Percentiles rank a stretch among this genome's conserved stretches.
Evolutionary conservation across 2,113 vertebrate species (phyloP).

Genomic region (Donacobius atricapilla): DNA sequence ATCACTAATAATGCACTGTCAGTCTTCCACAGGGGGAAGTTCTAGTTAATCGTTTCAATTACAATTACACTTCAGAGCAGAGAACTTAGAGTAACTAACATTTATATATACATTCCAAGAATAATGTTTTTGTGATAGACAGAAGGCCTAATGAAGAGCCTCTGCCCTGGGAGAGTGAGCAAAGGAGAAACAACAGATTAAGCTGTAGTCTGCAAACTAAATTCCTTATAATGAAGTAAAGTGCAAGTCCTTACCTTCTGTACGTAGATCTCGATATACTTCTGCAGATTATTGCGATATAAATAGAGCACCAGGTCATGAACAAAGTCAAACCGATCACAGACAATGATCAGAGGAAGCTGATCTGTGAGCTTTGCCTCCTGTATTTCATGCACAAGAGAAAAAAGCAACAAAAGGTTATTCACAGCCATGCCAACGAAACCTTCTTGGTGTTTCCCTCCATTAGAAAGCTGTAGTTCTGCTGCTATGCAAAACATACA

Average conservation of each 20-base stretch:
- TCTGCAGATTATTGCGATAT: conserved; percentile 91
- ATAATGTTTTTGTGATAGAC: neutral
- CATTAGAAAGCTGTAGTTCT: neutral
- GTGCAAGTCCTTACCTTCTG: conserved; percentile 80
- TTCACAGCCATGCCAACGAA: neutral
- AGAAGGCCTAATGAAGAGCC: neutral
- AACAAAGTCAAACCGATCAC: conserved; percentile 91
- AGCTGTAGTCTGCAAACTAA: neutral
- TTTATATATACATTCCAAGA: neutral
- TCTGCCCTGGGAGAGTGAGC: neutral
- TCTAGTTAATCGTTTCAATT: neutral
- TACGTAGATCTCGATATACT: conserved; percentile 93
- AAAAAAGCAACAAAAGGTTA: neutral
- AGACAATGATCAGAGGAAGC: conserved; percentile 92
- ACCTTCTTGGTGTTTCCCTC: neutral
- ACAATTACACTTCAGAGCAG: neutral
- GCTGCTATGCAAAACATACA: neutral
- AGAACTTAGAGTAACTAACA: neutral
- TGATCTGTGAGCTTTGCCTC: conserved; percentile 93
- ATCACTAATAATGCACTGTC: neutral
- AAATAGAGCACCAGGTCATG: conserved; percentile 91
- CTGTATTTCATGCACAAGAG: conserved; percentile 50
- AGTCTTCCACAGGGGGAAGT: neutral
- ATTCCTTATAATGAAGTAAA: neutral
- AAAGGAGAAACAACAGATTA: neutral